These are phyloP conservation scores for Ctenodactylus gundi DNA, from an alignment of 2,113 vertebrate genomes.

Conservation along the genomic window DNA sequence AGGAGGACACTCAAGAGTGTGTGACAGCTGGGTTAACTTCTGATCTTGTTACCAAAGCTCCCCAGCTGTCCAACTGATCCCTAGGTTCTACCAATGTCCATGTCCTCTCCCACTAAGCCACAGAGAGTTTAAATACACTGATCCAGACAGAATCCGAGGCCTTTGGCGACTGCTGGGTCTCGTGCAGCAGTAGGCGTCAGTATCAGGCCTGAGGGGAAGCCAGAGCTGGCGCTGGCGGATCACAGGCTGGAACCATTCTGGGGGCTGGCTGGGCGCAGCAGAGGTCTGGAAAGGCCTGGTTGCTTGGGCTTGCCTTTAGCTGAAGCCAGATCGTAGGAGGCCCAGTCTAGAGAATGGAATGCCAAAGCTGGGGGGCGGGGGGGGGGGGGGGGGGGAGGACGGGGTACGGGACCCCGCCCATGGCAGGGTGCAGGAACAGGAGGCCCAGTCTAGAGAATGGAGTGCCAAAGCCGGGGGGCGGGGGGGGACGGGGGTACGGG, in stretches of 20 bases:
- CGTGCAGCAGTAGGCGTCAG: too few relatives aligned
- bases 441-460: not conserved
- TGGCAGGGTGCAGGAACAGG: too few relatives aligned
- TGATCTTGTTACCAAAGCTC: not conserved
- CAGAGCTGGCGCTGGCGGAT: not conserved
- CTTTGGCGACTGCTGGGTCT: rapidly evolving
- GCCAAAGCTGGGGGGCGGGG: not conserved
- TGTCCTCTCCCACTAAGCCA: not conserved
- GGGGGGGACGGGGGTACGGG: too few relatives aligned
- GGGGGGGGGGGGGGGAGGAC: too few relatives aligned
- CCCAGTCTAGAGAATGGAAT: not conserved
- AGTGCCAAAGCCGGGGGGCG: not conserved
- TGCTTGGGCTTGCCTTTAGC: not conserved
- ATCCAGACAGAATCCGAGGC: too few relatives aligned
- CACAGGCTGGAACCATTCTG: not conserved
- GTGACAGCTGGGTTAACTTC: not conserved
- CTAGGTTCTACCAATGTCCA: not conserved
- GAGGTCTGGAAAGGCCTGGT: rapidly evolving
- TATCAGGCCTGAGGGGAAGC: not conserved
- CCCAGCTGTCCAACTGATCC: not conserved
- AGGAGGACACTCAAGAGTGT: not conserved
- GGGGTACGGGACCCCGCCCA: too few relatives aligned
- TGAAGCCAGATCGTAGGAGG: not conserved
- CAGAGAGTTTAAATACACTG: not conserved
- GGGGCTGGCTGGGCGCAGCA: rapidly evolving